Base-by-base conservation (phyloP, 2,888 invertebrate genomes). In the Biston stratarius region DNA sequence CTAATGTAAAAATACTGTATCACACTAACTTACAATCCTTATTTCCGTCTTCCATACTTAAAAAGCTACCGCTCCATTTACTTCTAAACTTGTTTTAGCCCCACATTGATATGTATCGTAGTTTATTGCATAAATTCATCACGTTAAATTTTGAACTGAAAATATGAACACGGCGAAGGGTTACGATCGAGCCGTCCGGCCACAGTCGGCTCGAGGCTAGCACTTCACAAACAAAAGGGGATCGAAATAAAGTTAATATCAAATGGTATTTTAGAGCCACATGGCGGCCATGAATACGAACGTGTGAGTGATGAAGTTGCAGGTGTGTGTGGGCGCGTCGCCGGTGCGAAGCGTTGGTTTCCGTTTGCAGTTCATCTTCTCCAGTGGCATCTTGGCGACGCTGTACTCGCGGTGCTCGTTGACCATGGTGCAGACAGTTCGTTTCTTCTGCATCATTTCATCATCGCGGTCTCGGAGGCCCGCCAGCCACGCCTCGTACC, bases 401-500 rank as follows among this genome's bases (percentile, higher is more conserved):
- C 95, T 96, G 90, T 97, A 97, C 85, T 98, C 97, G 40, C 97
- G 95, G 85, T 97, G 97, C 83, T 97, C 97, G 77, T 94, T 94
- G 51, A 94, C 92, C 97, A 97, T 97, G 71, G 96, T 96, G 90
- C 97, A 98, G 55, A 97, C 94, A 5, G 97, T 97, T 64, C 97
- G 95, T 84, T 97, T 97, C 94, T 97, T 97, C 81, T 97, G 97
- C 95, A 97, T 97, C 96, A 97, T 96, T 86, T 97, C 97, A 87
- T 97, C 97, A 81, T 97, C 97, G 71, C 97, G 96, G 86, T 97
- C 97, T 61, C 96, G 95, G 34, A 97, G 94, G 68, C 96, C 96
- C 70, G 96, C 95, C 78, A 98, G 88, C 96, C 98, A 97, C 61
- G 96, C 96, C 67, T 97, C 96, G 89, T 98, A 97, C 98, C 98